phyloP scores from a whole-genome alignment of 2,797 vertebrate species.

The Erpetoichthys calabaricus region DNA sequence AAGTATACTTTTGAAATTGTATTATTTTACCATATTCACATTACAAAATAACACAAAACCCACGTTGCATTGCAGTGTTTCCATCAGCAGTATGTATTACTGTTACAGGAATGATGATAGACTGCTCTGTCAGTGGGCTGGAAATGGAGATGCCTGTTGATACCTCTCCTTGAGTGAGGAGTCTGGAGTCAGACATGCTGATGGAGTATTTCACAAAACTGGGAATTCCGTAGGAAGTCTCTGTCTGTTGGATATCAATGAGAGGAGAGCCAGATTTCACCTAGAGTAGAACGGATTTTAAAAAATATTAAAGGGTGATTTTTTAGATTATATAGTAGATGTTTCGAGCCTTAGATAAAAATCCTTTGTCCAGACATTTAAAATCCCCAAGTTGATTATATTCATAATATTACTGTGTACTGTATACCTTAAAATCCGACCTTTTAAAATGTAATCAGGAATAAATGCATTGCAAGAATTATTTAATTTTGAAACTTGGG shows the following conservation, averaged over 20 bases:
- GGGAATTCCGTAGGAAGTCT: conserved; percentile 50
- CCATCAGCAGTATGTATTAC: conserved; percentile 53
- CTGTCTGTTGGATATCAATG: conserved; percentile 52
- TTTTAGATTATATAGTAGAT: too few relatives aligned
- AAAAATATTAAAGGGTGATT: too few relatives aligned
- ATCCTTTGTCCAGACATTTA: too few relatives aligned
- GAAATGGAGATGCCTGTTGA: conserved; percentile 59
- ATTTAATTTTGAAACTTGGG: too few relatives aligned
- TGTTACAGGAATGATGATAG: conserved; percentile 62
- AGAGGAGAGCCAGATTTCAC: conserved; percentile 58
- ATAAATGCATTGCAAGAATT: too few relatives aligned
- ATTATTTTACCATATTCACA: too few relatives aligned
- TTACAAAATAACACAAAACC: conserved; percentile 22
- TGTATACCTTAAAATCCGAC: too few relatives aligned
- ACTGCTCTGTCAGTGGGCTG: conserved; percentile 53
- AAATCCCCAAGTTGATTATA: too few relatives aligned
- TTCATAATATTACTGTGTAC: too few relatives aligned
- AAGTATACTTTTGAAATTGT: too few relatives aligned
- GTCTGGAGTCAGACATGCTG: conserved; percentile 40
- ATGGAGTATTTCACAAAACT: conserved; percentile 65
- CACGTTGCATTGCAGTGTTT: conserved; percentile 44
- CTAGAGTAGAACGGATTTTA: conserved; percentile 31
- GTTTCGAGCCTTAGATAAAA: too few relatives aligned
- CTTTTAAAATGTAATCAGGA: too few relatives aligned
- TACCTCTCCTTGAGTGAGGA: conserved; percentile 37